These are phyloP conservation scores for Danio rerio DNA, from an alignment of 2,113 vertebrate species.

Conservation along the genomic window DNA sequence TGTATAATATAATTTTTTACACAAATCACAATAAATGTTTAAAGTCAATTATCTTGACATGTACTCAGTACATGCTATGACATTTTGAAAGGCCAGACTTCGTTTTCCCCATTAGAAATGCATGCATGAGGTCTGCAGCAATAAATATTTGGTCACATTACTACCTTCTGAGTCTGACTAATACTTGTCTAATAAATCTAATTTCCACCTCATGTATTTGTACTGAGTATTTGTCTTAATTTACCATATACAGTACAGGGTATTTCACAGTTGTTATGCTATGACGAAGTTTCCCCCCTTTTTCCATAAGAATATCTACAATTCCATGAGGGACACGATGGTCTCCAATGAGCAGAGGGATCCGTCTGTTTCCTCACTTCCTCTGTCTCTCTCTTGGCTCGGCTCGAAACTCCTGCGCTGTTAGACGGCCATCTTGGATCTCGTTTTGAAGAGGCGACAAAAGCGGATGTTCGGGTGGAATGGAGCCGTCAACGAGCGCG, in stretches of 20 bases:
- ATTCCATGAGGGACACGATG: slow-evolving; percentile 10
- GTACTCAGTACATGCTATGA: no score
- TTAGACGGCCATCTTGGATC: slow-evolving; percentile 92
- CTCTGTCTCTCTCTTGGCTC: slow-evolving; percentile 66
- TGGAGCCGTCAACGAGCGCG: slow-evolving; percentile 64
- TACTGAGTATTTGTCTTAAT: neutral
- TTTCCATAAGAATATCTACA: slow-evolving; percentile 29
- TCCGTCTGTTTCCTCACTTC: slow-evolving; percentile 76
- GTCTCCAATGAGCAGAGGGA: slow-evolving; percentile 58
- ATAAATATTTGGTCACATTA: no score
- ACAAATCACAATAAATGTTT: no score
- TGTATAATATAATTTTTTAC: no score
- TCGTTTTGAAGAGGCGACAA: slow-evolving; percentile 70
- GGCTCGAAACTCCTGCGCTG: slow-evolving; percentile 70
- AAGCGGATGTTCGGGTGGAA: slow-evolving; percentile 72
- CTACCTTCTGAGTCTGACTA: no score
- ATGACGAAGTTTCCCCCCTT: slow-evolving; percentile 12
- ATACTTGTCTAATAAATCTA: no score
- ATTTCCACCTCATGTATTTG: no score
- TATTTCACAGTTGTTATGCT: slow-evolving; percentile 21
- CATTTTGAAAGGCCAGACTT: no score
- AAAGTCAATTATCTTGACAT: no score
- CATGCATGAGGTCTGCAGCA: no score
- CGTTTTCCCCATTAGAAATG: no score
- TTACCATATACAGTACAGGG: slow-evolving; percentile 25